These are phyloP conservation scores for Ceyx margarethae DNA, from an alignment of 2,113 vertebrate species.

Conservation along the genomic window DNA sequence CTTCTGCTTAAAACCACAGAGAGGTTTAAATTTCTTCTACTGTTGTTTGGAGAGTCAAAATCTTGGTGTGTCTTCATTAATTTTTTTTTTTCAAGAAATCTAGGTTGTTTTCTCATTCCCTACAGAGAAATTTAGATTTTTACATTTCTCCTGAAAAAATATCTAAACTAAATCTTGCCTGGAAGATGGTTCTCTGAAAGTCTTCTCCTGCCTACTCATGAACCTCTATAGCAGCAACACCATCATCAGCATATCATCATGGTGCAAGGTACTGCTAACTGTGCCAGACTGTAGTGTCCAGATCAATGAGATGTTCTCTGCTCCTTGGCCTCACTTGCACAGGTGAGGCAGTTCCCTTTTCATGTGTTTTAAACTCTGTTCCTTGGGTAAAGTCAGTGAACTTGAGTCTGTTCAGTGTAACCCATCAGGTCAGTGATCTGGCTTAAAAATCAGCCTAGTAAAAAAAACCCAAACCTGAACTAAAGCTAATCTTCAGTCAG, in stretches of 20 bases:
- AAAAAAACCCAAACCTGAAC: not conserved
- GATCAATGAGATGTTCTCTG: not conserved
- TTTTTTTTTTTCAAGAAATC: not conserved
- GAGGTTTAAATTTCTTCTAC: not conserved
- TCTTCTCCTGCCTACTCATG: fast-evolving
- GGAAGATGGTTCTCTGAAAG: not conserved
- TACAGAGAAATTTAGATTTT: not conserved
- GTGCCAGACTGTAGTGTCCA: not conserved
- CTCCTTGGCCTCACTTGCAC: not conserved
- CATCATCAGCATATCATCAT: not conserved
- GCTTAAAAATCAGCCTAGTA: not conserved
- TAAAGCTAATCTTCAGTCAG: not conserved
- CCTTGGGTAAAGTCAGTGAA: not conserved
- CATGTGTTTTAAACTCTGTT: not conserved
- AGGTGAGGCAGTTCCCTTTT: not conserved
- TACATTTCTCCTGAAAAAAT: not conserved
- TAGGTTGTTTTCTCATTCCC: not conserved
- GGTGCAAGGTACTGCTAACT: not conserved
- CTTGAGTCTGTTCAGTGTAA: not conserved
- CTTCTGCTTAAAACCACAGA: not conserved
- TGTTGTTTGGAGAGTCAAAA: not conserved
- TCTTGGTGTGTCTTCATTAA: not conserved
- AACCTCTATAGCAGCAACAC: not conserved
- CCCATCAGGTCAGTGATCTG: not conserved
- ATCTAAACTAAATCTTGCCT: not conserved